Conservation (phyloP, 2,888 invertebrate species). For the Bimastos eiseni region DNA sequence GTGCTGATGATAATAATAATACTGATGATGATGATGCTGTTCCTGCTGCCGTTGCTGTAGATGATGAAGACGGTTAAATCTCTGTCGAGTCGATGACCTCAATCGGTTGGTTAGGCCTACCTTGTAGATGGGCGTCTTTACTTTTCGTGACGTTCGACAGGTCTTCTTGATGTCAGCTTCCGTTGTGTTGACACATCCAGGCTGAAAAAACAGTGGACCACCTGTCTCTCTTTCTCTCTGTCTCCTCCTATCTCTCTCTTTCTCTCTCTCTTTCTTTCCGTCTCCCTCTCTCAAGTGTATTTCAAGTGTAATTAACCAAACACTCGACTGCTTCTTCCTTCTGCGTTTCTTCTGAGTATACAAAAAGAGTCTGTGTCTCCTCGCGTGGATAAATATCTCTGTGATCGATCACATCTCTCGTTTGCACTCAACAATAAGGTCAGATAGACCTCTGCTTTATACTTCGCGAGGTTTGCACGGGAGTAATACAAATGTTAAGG, state of each 20-base stretch:
- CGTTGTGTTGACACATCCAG: slow-evolving; percentile 97
- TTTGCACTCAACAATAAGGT: neutral
- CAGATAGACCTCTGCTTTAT: neutral
- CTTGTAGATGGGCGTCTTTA: slow-evolving; percentile 51
- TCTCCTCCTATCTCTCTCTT: too few relatives aligned
- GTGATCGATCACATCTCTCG: neutral
- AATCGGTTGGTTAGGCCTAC: too few relatives aligned
- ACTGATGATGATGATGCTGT: neutral
- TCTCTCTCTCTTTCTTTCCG: too few relatives aligned
- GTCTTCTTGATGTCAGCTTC: slow-evolving; percentile 97
- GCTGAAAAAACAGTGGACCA: slow-evolving; percentile 67
- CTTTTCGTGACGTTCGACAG: slow-evolving; percentile 67
- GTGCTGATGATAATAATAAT: neutral
- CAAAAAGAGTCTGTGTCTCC: neutral
- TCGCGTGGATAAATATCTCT: neutral
- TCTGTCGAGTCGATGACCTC: neutral
- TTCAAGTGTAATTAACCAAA: neutral
- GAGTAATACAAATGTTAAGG: neutral
- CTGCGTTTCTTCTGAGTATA: neutral
- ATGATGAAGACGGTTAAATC: neutral
- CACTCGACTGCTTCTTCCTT: neutral
- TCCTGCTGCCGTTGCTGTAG: neutral
- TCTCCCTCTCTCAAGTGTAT: too few relatives aligned
- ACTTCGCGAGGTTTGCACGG: neutral
- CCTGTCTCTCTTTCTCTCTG: too few relatives aligned